Base-by-base conservation (phyloP, 2,888 invertebrate genomes). In the Ecliptopera silaceata region DNA sequence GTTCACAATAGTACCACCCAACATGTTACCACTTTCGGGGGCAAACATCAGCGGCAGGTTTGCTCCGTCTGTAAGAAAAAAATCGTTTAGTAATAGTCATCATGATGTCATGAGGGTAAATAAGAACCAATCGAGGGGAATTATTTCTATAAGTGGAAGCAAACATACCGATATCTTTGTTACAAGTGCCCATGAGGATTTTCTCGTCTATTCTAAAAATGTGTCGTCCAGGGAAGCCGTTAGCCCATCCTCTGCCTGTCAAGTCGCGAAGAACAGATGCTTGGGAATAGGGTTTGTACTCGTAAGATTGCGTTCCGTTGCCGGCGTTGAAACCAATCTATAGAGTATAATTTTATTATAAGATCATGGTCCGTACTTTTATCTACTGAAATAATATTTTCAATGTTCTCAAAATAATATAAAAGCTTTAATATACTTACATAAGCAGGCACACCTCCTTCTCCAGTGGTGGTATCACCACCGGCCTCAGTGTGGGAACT, bases 241-340 rank as follows among this genome's bases (percentile, higher is more conserved):
- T 98, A 0, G 95, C 97, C 94, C 95, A 96, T 18, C 98, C 98
- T 75, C 97, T 93, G 5, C 95, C 94, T 0, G 96, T 94, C 64
- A 98, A 88, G 84, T 97, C 97, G 69, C 97, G 93, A 34, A 97
- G 92, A 2, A 97, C 96, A 41, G 96, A 95, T 8, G 94, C 93
- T 83, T 98, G 98, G 45, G 97, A 97, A 86, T 97, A 98, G 0
- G 98, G 98, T 56, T 93, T 93, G 81, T 98, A 98, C 84, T 97
- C 97, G 80, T 95, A 97, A 63, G 95, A 94, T 77, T 95, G 94
- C 0, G 98, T 98, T 13, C 97, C 98, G 77, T 98, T 97, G 48
- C 99, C 99, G 51, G 96, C 99, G 82, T 99, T 99, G 82, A 99
- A 99, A 38, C 99, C 99, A 74, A 97, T 95, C 97, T 97, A 72